These are phyloP conservation scores for Intellagama lesueurii DNA, from an alignment of 2,797 vertebrate genomes.

Conservation along the genomic window DNA sequence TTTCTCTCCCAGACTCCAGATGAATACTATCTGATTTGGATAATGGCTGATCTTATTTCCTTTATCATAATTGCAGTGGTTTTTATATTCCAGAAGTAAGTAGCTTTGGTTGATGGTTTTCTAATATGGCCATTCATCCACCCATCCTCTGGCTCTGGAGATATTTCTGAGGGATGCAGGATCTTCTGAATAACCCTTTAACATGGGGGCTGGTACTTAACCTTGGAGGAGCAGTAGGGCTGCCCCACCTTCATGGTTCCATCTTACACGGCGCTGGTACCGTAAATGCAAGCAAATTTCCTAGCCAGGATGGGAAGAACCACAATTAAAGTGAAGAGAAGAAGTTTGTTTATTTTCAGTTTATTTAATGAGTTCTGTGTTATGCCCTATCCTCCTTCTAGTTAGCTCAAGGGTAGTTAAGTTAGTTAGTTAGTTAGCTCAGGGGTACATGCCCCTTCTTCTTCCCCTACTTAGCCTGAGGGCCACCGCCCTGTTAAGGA, in stretches of 20 bases:
- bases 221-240: background rate
- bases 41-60: conserved; percentile 91
- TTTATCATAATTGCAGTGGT: conserved; percentile 87
- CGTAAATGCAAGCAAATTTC: background rate
- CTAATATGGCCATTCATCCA: background rate
- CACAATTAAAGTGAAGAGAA: too few species aligned
- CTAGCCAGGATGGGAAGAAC: background rate
- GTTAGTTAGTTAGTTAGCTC: too few species aligned
- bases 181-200: background rate
- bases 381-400: background rate
- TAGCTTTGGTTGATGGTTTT: conserved; percentile 27
- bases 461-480: background rate
- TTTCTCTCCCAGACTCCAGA: conserved; percentile 86
- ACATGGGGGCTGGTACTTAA: conserved; percentile 1
- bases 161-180: background rate
- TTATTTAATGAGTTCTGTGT: background rate
- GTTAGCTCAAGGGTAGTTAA: background rate
- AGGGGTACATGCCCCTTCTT: too few species aligned
- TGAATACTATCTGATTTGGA: conserved; percentile 93
- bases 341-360: too few species aligned
- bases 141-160: background rate
- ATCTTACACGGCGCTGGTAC: background rate
- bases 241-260: too few species aligned
- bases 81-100: conserved; percentile 97
- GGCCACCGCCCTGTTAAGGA: background rate